These are phyloP conservation scores for Sebastes schlegelii DNA, from an alignment of 2,113 vertebrate genomes.

Conservation along the genomic window DNA sequence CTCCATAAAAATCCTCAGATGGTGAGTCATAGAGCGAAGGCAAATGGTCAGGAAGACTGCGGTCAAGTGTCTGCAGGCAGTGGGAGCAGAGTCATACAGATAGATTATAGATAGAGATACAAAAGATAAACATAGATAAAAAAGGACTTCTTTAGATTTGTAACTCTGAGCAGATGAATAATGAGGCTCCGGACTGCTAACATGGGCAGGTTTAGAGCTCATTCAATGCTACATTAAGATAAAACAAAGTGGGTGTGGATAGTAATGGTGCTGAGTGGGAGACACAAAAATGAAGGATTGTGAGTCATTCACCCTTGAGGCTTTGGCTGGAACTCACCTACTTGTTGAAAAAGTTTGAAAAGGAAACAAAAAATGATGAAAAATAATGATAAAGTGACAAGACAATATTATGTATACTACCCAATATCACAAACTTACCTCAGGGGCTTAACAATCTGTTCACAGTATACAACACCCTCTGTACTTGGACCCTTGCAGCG, in stretches of 20 bases:
- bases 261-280: slow-evolving; percentile 5
- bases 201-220: slow-evolving; percentile 6
- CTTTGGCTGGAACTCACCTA: neutral
- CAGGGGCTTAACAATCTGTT: too few species aligned
- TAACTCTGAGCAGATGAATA: slow-evolving; percentile 14
- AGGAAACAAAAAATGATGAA: slow-evolving; percentile 9
- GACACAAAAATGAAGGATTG: slow-evolving; percentile 18
- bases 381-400: neutral
- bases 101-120: slow-evolving; percentile 24
- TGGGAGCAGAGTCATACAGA: slow-evolving; percentile 32
- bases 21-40: slow-evolving; percentile 69
- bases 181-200: neutral
- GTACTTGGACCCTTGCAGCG: too few species aligned
- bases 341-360: neutral
- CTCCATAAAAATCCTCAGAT: slow-evolving; percentile 63
- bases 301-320: slow-evolving; percentile 25
- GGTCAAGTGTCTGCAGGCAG: slow-evolving; percentile 61
- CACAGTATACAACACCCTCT: too few species aligned
- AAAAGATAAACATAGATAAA: slow-evolving; percentile 13
- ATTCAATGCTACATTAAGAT: slow-evolving; percentile 55
- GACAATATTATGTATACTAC: too few species aligned
- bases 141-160: neutral
- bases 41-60: slow-evolving; percentile 68
- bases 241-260: slow-evolving; percentile 28
- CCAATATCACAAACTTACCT: too few species aligned